These are phyloP conservation scores for Falcaria lacertinaria DNA, from an alignment of 2,888 invertebrate species.

Conservation along the genomic window DNA sequence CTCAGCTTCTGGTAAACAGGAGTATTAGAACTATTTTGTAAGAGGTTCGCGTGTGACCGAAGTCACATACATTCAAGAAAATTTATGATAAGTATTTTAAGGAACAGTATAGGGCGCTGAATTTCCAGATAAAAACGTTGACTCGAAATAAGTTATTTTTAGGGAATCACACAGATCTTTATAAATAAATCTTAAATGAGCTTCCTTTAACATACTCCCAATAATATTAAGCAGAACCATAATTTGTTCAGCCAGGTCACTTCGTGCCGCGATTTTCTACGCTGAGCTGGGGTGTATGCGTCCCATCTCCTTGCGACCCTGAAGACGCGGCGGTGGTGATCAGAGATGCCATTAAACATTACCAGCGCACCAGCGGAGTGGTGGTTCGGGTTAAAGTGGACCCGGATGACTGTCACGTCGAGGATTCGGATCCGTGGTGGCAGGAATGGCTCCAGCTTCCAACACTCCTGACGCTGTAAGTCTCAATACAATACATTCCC, in stretches of 20 bases:
- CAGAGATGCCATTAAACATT: slow-evolving; percentile 78
- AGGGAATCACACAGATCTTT: too few species aligned
- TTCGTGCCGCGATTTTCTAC: slow-evolving; percentile 86
- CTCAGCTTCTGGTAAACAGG: too few species aligned
- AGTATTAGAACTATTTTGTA: too few species aligned
- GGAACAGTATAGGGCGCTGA: too few species aligned
- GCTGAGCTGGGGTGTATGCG: slow-evolving; percentile 85
- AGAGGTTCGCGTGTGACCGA: too few species aligned
- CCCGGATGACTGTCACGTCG: slow-evolving; percentile 81
- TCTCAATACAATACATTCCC: slow-evolving; percentile 3
- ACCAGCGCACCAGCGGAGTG: slow-evolving; percentile 79
- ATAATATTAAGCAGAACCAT: slow-evolving; percentile 35
- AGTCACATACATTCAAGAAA: too few species aligned
- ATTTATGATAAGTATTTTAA: too few species aligned
- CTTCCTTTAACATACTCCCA: neutral
- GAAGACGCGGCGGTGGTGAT: slow-evolving; percentile 79
- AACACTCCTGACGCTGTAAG: slow-evolving; percentile 65
- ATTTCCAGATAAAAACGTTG: too few species aligned
- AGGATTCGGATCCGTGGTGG: slow-evolving; percentile 54
- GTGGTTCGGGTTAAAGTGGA: slow-evolving; percentile 82
- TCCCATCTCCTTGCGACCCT: slow-evolving; percentile 82
- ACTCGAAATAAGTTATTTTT: too few species aligned
- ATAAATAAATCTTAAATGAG: neutral
- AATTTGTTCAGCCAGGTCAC: slow-evolving; percentile 83
- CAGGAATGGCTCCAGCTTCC: slow-evolving; percentile 59